Evolutionary conservation across 2,888 invertebrate species (phyloP), one percentile per base, ranked within the genome.

Genomic region (Nephrocerus scutellatus): DNA sequence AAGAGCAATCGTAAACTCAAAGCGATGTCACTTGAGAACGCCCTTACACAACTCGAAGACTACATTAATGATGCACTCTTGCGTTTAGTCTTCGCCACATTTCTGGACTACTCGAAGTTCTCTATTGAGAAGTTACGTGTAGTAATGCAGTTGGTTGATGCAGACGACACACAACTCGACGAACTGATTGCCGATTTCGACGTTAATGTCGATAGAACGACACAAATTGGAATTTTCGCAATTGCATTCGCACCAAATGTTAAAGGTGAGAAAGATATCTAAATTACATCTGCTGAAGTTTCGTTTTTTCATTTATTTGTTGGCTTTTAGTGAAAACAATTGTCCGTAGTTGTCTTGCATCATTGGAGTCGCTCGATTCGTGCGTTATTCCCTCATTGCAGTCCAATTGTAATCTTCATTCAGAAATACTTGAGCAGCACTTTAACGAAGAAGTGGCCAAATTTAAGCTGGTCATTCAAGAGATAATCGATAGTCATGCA

Each of bases 201-300:
- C 56, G 59, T 65, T 1, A 65, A 67, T 39, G 47, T 66, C 4
- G 68, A 68, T 51, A 57, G 67, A 4, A 57, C 61, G 10, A 59
- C 60, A 2, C 68, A 66, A 47, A 64, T 68, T 34, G 68, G 68
- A 1, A 48, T 62, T 13, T 67, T 66, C 53, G 64, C 66, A 0
- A 60, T 63, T 33, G 55, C 60, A 0, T 63, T 62, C 43, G 57
- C 63, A 0, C 55, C 61, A 2, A 60, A 53, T 41, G 33, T 56
- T 0, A 60, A 60, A 51, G 51, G 63, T 64, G 33, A 35, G 43
- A 31, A n/a, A 6, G 14, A 30, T 19, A 22, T 8, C 9, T 33
- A 8, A 19, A 30, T 23, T 8, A 15, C 3, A 8, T 13, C 7
- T 6, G 24, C 10, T 20, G 13, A 14, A 13, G 12, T 12, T 36